Evolutionary conservation across 2,797 vertebrate genomes (phyloP).

Genomic region (Myiotriccus ornatus): DNA sequence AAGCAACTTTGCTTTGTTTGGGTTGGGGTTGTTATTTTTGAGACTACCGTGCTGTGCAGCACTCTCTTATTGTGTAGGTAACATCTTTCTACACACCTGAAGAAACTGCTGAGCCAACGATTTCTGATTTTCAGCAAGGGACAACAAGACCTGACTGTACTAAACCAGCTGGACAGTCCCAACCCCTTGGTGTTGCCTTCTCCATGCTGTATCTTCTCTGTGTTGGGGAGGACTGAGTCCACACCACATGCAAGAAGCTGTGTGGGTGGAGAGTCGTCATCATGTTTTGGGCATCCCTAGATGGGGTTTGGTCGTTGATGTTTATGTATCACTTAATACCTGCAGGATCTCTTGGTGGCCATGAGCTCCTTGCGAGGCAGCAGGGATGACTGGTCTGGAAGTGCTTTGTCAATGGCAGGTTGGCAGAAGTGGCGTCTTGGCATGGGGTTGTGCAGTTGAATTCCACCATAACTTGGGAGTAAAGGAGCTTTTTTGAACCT

Average conservation of each 20-base stretch:
- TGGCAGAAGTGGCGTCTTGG: not conserved
- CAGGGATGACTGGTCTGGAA: not conserved
- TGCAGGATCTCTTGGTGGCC: not conserved
- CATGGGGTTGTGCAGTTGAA: not conserved
- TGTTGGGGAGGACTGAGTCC: not conserved
- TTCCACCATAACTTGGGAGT: not conserved
- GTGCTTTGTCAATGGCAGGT: not conserved
- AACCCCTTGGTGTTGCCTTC: not conserved
- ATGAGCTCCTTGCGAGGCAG: not conserved
- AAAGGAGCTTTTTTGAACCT: not conserved
- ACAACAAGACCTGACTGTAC: not conserved
- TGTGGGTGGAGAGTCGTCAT: constrained; percentile 1
- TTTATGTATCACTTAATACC: not conserved
- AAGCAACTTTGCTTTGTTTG: constrained; percentile 32
- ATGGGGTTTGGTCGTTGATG: not conserved
- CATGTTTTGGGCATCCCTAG: not conserved
- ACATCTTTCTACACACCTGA: not conserved
- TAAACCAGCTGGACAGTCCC: not conserved
- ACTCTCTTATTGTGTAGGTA: not conserved
- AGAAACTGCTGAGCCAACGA: not conserved
- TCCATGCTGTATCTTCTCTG: rapidly evolving
- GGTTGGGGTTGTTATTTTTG: not conserved
- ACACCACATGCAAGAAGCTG: not conserved
- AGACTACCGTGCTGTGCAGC: not conserved
- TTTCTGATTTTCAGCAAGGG: not conserved